phyloP scores from a whole-genome alignment of 2,888 invertebrate genomes.

The Onthophagus sagittarius region DNA sequence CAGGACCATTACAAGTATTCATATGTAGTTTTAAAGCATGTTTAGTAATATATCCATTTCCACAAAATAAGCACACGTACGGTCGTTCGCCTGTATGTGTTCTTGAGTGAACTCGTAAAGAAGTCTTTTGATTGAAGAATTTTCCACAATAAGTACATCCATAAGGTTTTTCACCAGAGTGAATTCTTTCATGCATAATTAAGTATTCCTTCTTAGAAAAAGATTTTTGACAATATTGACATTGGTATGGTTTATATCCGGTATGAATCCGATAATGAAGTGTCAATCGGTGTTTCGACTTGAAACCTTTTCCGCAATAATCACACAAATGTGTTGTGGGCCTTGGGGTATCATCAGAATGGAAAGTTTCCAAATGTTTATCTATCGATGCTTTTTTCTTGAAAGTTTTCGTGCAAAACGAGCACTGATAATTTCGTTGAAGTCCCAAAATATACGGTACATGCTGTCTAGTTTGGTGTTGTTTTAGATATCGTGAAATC shows the following conservation, averaged over 20 bases:
- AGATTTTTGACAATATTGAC: constrained; percentile 36
- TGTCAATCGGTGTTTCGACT: constrained; percentile 30
- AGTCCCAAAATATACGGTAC: constrained; percentile 44
- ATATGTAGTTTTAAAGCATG: constrained; percentile 53
- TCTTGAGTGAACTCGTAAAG: constrained; percentile 30
- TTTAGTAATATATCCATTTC: constrained; percentile 32
- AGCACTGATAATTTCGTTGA: constrained; percentile 45
- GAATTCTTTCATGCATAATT: constrained; percentile 35
- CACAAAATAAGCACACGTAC: constrained; percentile 33
- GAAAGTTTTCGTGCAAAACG: constrained; percentile 38
- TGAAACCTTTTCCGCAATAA: constrained; percentile 41
- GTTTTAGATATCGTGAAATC: constrained; percentile 36
- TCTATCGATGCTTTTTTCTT: constrained; percentile 42
- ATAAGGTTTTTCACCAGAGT: constrained; percentile 37
- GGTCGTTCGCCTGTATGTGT: constrained; percentile 34
- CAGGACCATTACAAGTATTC: constrained; percentile 48
- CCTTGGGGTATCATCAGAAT: constrained; percentile 29
- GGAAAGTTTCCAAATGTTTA: constrained; percentile 48
- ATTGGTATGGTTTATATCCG: constrained; percentile 35
- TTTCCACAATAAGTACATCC: constrained; percentile 34
- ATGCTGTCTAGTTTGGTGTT: constrained; percentile 38
- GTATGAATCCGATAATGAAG: constrained; percentile 36
- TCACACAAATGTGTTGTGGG: constrained; percentile 41
- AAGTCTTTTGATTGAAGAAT: constrained; percentile 33
- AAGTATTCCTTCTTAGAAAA: constrained; percentile 35